These are phyloP conservation scores for Silurus asotus DNA, from an alignment of 2,113 vertebrate species.

Conservation along the genomic window DNA sequence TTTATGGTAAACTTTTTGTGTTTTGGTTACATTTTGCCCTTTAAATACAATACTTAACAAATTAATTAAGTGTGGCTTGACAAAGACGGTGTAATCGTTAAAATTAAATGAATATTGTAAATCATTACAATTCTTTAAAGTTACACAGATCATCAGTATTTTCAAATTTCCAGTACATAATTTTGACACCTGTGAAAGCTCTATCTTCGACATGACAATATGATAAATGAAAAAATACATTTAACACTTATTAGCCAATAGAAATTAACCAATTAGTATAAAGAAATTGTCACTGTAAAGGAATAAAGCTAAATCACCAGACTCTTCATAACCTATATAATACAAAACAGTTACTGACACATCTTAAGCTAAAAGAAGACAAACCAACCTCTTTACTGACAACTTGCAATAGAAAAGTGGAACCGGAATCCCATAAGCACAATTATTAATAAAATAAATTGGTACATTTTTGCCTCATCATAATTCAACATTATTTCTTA, in stretches of 20 bases:
- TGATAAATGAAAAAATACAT: neutral
- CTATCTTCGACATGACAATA: neutral
- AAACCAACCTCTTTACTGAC: neutral
- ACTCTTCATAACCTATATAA: neutral
- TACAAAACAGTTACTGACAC: neutral
- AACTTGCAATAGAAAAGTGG: neutral
- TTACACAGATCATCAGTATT: neutral
- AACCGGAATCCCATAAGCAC: no score
- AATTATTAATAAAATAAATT: neutral
- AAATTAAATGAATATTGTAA: no score
- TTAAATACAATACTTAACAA: neutral
- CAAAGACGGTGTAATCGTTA: no score
- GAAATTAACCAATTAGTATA: neutral
- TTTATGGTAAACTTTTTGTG: neutral
- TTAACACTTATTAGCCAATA: neutral
- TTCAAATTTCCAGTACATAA: neutral
- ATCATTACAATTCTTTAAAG: neutral
- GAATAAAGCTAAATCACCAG: neutral
- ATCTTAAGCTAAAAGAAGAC: neutral
- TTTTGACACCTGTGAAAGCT: neutral
- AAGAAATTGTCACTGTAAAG: neutral
- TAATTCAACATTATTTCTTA: neutral
- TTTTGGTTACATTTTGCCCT: neutral
- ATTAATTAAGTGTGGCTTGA: neutral
- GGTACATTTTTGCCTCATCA: neutral